These are phyloP conservation scores for Apamea monoglypha DNA, from an alignment of 2,888 invertebrate species.

Conservation along the genomic window DNA sequence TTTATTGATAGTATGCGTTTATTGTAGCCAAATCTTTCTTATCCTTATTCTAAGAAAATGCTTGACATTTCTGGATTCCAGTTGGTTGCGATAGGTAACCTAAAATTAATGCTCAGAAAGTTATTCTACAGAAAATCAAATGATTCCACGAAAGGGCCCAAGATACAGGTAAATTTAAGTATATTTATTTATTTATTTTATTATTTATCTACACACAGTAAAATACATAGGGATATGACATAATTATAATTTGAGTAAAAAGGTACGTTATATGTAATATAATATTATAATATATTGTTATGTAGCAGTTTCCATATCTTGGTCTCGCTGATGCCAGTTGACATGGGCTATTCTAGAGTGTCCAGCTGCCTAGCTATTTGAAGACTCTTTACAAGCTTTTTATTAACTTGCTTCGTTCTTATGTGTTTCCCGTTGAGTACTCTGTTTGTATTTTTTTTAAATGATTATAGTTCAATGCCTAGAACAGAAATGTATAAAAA, in stretches of 20 bases:
- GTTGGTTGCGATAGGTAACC: conserved; percentile 45
- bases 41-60: neutral
- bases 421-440: neutral
- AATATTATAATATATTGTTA: no score
- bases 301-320: neutral
- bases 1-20: conserved; percentile 1
- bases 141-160: conserved; percentile 8
- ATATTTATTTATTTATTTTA: neutral
- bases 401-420: neutral
- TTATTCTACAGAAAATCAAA: conserved; percentile 46
- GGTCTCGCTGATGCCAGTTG: no score
- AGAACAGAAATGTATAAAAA: neutral
- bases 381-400: neutral
- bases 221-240: no score
- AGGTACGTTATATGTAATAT: no score
- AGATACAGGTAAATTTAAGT: conserved; percentile 42
- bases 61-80: conserved; percentile 43
- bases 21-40: neutral
- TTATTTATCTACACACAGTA: no score
- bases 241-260: no score
- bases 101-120: conserved; percentile 52
- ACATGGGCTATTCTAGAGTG: no score
- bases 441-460: neutral
- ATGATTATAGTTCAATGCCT: neutral
- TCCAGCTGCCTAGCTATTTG: neutral